A percentile compares a stretch with the other conserved stretches of the same genome.
Evolutionary conservation across 2,888 invertebrate species (phyloP).

Genomic region (Drosophila eohydei): DNA sequence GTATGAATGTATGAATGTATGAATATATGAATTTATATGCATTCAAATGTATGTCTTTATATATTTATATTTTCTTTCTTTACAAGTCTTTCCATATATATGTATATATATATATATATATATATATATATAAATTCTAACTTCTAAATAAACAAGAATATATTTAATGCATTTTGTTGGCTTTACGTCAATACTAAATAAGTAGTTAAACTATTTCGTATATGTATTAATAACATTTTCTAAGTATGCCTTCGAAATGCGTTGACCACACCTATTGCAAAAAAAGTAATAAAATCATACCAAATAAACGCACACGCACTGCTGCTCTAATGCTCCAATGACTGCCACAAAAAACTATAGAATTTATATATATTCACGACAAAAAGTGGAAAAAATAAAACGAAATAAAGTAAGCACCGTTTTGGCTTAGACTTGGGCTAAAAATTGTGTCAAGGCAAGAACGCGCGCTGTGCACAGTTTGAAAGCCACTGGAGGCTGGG

Average conservation of each 20-base stretch:
- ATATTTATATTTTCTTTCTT: not conserved
- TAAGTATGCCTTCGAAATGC: conserved; percentile 23
- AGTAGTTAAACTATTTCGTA: not conserved
- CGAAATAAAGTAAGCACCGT: conserved; percentile 42
- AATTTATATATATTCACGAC: conserved; percentile 56
- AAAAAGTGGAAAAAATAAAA: conserved; percentile 38
- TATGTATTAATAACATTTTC: not conserved
- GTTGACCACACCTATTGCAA: conserved; percentile 26
- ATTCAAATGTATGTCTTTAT: not conserved
- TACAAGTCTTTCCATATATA: not conserved
- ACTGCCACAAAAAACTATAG: conserved; percentile 39
- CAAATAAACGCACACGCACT: conserved; percentile 34
- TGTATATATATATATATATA: not conserved
- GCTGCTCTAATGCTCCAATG: conserved; percentile 38
- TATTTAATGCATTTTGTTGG: not conserved
- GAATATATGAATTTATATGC: not conserved
- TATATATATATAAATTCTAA: not conserved
- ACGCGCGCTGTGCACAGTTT: conserved; percentile 74
- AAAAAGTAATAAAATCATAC: conserved; percentile 13
- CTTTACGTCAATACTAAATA: not conserved
- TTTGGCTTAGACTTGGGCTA: conserved; percentile 45
- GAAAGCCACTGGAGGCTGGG: conserved; percentile 60
- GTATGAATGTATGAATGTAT: not conserved
- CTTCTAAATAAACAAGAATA: too few relatives aligned
- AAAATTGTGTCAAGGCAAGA: conserved; percentile 67